A percentile compares a stretch with the other conserved stretches of the same genome.
These are phyloP conservation scores for Cephus runcator DNA, from an alignment of 2,888 invertebrate genomes.

Conservation along the genomic window DNA sequence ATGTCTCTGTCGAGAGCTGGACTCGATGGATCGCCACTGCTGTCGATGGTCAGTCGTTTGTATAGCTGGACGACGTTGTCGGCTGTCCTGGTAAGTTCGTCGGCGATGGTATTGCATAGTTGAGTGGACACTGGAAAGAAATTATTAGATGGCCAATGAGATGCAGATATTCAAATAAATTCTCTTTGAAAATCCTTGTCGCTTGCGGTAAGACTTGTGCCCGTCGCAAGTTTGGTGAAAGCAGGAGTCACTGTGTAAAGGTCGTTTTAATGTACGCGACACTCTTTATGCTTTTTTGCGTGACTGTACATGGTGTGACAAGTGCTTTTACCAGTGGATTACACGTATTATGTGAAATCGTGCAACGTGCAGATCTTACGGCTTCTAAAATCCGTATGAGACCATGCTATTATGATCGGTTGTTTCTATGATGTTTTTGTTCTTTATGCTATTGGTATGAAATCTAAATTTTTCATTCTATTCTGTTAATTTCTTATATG, in stretches of 20 bases:
- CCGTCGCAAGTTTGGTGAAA: background rate
- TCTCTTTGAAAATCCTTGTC: slow-evolving; percentile 17
- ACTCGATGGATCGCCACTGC: slow-evolving; percentile 56
- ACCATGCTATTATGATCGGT: slow-evolving; percentile 53
- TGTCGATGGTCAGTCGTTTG: slow-evolving; percentile 71
- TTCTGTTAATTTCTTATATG: background rate
- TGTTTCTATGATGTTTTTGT: background rate
- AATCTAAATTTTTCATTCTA: background rate
- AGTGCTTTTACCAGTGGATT: slow-evolving; percentile 1
- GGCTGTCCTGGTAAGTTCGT: slow-evolving; percentile 74
- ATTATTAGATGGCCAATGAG: background rate
- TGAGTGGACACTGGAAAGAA: slow-evolving; percentile 70
- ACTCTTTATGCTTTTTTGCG: background rate
- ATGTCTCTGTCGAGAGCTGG: slow-evolving; percentile 62
- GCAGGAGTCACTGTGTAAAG: background rate
- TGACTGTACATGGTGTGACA: background rate
- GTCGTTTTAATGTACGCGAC: background rate
- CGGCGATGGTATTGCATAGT: slow-evolving; percentile 72
- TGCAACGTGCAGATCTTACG: slow-evolving; percentile 47
- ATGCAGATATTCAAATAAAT: slow-evolving; percentile 2
- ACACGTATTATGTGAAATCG: slow-evolving; percentile 22
- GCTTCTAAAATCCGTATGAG: slow-evolving; percentile 57
- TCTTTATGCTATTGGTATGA: background rate
- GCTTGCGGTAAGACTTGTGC: background rate
- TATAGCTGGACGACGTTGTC: slow-evolving; percentile 79